A percentile compares a stretch with the other conserved stretches of the same genome.
These are phyloP conservation scores for Agapetus fuscipes DNA, from an alignment of 2,888 invertebrate species.

Conservation along the genomic window DNA sequence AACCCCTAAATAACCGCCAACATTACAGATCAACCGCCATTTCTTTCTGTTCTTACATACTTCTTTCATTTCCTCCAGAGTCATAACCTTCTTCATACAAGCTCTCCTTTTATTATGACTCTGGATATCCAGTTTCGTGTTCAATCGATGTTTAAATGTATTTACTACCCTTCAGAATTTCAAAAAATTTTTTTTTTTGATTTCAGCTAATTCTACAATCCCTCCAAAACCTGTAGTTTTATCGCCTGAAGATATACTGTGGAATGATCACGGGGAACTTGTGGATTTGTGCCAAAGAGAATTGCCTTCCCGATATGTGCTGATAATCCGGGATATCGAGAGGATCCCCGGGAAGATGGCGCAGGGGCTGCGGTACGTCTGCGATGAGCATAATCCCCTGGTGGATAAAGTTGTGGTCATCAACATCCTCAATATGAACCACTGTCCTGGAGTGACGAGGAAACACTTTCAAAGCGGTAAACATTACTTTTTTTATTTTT, in stretches of 20 bases:
- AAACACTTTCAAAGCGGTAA: slow-evolving; percentile 4
- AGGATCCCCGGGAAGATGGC: slow-evolving; percentile 34
- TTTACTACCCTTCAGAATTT: too few relatives aligned
- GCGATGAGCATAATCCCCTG: slow-evolving; percentile 40
- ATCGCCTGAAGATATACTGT: background rate
- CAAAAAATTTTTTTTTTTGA: too few relatives aligned
- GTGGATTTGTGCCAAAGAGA: background rate
- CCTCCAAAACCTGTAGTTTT: too few relatives aligned
- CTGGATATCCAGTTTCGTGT: too few relatives aligned
- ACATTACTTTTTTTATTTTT: background rate
- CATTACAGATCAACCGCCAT: too few relatives aligned
- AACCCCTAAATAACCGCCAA: too few relatives aligned
- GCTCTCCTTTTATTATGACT: too few relatives aligned
- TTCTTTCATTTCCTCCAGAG: too few relatives aligned
- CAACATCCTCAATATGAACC: slow-evolving; percentile 35
- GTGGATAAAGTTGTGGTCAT: slow-evolving; percentile 39
- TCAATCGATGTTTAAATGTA: too few relatives aligned
- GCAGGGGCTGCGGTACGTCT: slow-evolving; percentile 44
- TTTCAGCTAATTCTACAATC: too few relatives aligned
- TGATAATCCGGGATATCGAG: slow-evolving; percentile 36
- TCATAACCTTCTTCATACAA: too few relatives aligned
- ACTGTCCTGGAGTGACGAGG: slow-evolving; percentile 24
- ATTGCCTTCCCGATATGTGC: slow-evolving; percentile 21
- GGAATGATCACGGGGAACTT: background rate
- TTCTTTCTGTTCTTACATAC: too few relatives aligned